A percentile compares a stretch with the other conserved stretches of the same genome.
Conservation (phyloP, 2,888 invertebrate species). For the Lymantria dispar region DNA sequence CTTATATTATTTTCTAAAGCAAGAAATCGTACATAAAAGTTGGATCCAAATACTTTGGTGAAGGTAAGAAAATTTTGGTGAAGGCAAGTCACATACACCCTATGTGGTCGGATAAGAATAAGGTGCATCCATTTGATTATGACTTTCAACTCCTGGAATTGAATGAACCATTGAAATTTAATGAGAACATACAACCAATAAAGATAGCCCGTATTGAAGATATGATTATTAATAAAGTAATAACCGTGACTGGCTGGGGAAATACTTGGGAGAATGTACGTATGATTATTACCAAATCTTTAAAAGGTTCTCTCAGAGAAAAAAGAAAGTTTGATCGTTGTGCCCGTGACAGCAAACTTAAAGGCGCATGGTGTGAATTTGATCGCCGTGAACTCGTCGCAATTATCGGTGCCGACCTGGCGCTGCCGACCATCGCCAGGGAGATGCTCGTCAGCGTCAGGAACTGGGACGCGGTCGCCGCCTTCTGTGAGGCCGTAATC, state of each 20-base stretch:
- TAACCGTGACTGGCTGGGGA: constrained; percentile 75
- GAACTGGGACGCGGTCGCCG: no score
- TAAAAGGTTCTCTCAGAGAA: no score
- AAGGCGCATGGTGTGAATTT: no score
- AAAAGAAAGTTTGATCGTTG: no score
- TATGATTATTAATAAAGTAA: constrained; percentile 66
- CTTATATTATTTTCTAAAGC: constrained; percentile 36
- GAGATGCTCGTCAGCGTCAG: no score
- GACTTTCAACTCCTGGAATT: constrained; percentile 69
- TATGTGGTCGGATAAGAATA: constrained; percentile 50
- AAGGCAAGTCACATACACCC: constrained; percentile 55
- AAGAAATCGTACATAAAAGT: constrained; percentile 62
- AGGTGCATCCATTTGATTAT: constrained; percentile 69
- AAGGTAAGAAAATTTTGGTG: constrained; percentile 50
- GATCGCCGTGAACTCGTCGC: no score
- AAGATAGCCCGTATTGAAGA: constrained; percentile 69
- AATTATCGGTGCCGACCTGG: no score
- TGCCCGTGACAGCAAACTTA: no score
- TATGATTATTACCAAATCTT: no score
- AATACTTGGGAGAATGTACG: constrained; percentile 73
- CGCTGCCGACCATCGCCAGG: no score
- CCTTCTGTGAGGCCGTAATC: no score
- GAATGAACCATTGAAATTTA: constrained; percentile 48
- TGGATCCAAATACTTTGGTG: constrained; percentile 65
- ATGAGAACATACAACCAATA: constrained; percentile 59